These are phyloP conservation scores for Sternotherus odoratus DNA, from an alignment of 2,797 vertebrate genomes.

Conservation along the genomic window DNA sequence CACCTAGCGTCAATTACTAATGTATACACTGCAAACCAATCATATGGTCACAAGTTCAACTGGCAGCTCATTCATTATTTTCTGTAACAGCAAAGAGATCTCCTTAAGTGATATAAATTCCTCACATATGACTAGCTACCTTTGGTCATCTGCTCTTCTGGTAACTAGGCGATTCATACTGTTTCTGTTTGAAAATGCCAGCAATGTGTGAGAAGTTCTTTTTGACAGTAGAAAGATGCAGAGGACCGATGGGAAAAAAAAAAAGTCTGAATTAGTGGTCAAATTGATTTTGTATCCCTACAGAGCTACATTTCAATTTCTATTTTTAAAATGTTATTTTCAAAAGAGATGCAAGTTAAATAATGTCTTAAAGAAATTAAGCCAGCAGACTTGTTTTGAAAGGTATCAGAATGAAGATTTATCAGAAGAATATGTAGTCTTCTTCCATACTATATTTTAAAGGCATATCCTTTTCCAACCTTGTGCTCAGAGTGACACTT, in stretches of 20 bases:
- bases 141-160: slow-evolving; percentile 45
- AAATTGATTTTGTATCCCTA: slow-evolving; percentile 46
- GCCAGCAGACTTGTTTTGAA: slow-evolving; percentile 66
- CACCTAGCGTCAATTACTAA: slow-evolving; percentile 49
- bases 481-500: background rate
- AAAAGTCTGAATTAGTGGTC: slow-evolving; percentile 23
- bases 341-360: slow-evolving; percentile 42
- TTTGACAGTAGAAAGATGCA: slow-evolving; percentile 3
- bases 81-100: background rate
- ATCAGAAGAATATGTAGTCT: slow-evolving; percentile 19
- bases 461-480: background rate
- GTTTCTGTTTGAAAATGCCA: background rate
- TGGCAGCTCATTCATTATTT: background rate
- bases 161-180: slow-evolving; percentile 45
- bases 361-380: slow-evolving; percentile 40
- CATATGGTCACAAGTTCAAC: background rate
- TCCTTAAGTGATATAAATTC: background rate
- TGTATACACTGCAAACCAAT: background rate
- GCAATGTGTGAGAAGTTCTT: background rate
- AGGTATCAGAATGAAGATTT: slow-evolving; percentile 58
- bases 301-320: slow-evolving; percentile 19
- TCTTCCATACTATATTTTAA: slow-evolving; percentile 27
- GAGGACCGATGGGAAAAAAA: background rate
- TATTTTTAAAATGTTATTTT: slow-evolving; percentile 63
- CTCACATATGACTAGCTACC: background rate